phyloP scores from a whole-genome alignment of 2,113 vertebrate species.

The Mus musculus region GRCm39 chr11:38015501-38016000 shows the following conservation, averaged over 20 bases:
- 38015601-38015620: background rate
- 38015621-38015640: accelerated
- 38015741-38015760: background rate
- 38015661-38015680: background rate
- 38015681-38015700: background rate
- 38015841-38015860: too few relatives aligned
- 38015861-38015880: too few relatives aligned
- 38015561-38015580: background rate
- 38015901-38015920: too few relatives aligned
- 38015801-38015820: background rate
- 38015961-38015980: too few relatives aligned
- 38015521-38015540: background rate
- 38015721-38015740: background rate
- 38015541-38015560: background rate
- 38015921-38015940: too few relatives aligned
- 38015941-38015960: too few relatives aligned
- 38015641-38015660: too few relatives aligned
- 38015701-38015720: background rate
- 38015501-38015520: background rate
- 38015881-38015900: too few relatives aligned
- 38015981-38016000: too few relatives aligned
- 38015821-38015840: background rate
- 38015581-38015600: background rate
- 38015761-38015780: background rate
- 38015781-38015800: background rate